A percentile compares a stretch with the other conserved stretches of the same genome.
These are phyloP conservation scores for Drosophila insularis DNA, from an alignment of 1,140 invertebrate species.

Conservation along the genomic window DNA sequence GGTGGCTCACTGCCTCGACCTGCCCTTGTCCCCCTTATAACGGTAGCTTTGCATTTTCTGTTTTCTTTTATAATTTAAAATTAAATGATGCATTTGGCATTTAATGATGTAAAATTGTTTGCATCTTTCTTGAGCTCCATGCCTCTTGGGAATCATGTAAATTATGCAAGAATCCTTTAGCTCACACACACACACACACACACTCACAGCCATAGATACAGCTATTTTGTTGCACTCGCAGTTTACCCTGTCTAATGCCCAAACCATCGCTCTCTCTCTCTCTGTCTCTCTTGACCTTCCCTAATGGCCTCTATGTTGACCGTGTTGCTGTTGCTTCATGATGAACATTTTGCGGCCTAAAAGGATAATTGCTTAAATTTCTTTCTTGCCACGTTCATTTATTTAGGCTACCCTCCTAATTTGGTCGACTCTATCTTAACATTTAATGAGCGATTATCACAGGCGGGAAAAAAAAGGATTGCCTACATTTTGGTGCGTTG, in stretches of 20 bases:
- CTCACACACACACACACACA: neutral
- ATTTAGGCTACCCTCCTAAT: neutral
- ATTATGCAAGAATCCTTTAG: constrained; percentile 55
- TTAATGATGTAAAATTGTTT: constrained; percentile 75
- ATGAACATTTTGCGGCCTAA: constrained; percentile 31
- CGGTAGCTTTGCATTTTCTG: constrained; percentile 32
- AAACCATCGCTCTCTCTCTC: no score
- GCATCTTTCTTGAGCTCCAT: constrained; percentile 20
- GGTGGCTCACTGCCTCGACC: constrained; percentile 3
- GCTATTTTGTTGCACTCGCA: neutral
- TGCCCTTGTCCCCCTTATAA: neutral
- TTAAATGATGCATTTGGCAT: constrained; percentile 79
- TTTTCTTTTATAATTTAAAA: constrained; percentile 76
- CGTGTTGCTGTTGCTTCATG: constrained; percentile 10
- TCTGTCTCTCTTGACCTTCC: constrained; percentile 53
- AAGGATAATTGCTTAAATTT: constrained; percentile 58
- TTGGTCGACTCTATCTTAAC: constrained; percentile 1
- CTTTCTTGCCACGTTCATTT: constrained; percentile 9
- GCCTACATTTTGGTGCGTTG: neutral
- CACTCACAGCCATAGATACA: neutral
- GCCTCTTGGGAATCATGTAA: constrained; percentile 34
- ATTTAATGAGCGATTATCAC: constrained; percentile 6
- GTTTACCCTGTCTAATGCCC: neutral
- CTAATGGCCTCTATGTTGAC: constrained; percentile 55
- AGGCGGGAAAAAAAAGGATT: neutral